These are phyloP conservation scores for Aphodius sticticus DNA, from an alignment of 2,888 invertebrate species.

Conservation along the genomic window DNA sequence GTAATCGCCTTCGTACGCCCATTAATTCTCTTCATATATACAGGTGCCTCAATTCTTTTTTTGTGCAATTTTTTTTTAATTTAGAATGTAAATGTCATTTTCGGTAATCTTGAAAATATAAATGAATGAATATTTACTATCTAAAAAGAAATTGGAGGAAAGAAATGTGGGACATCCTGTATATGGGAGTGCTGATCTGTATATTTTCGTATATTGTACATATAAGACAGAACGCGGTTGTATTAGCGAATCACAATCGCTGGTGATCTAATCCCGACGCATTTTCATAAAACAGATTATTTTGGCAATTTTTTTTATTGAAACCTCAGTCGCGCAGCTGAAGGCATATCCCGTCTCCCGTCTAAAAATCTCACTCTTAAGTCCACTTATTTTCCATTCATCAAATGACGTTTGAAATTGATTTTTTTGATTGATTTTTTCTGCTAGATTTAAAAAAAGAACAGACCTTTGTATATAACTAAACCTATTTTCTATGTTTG, in stretches of 20 bases:
- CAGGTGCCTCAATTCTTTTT: background rate
- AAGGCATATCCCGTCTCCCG: background rate
- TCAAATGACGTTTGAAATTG: too few relatives aligned
- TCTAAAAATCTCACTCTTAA: background rate
- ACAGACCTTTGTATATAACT: too few relatives aligned
- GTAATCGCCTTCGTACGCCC: background rate
- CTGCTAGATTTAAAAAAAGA: too few relatives aligned
- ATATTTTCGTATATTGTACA: slow-evolving; percentile 4
- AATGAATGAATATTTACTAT: too few relatives aligned
- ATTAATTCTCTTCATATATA: background rate
- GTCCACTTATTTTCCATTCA: too few relatives aligned
- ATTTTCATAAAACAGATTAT: background rate
- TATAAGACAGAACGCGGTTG: background rate
- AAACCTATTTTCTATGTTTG: too few relatives aligned
- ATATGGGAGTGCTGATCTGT: background rate
- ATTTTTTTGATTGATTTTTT: too few relatives aligned
- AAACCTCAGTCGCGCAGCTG: background rate
- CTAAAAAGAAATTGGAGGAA: too few relatives aligned
- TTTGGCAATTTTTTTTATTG: background rate
- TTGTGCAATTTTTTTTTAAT: too few relatives aligned
- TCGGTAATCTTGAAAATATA: too few relatives aligned
- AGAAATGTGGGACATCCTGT: background rate
- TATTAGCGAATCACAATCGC: background rate
- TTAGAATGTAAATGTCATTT: too few relatives aligned
- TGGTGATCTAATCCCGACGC: background rate